phyloP scores from a whole-genome alignment of 1,140 invertebrate genomes.

The Musca domestica region DNA sequence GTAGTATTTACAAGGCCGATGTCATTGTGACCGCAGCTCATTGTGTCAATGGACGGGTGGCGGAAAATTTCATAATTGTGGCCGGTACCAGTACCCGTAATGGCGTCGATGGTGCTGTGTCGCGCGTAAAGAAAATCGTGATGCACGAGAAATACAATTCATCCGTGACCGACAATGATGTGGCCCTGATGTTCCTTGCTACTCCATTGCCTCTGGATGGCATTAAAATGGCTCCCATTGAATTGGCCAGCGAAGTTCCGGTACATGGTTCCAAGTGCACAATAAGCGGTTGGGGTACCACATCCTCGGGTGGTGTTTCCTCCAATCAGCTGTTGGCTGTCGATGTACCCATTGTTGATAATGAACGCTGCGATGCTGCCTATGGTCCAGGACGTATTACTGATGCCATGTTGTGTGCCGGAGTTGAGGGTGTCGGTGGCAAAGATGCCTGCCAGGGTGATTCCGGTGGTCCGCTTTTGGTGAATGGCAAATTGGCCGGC shows the following conservation, averaged over 20 bases:
- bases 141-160: constrained; percentile 39
- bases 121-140: constrained; percentile 31
- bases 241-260: constrained; percentile 24
- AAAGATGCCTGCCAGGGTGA: constrained; percentile 58
- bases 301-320: constrained; percentile 29
- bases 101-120: constrained; percentile 33
- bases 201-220: neutral
- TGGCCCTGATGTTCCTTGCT: neutral
- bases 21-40: constrained; percentile 63
- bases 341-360: constrained; percentile 43
- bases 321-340: constrained; percentile 33
- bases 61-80: constrained; percentile 33
- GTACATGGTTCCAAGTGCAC: constrained; percentile 29
- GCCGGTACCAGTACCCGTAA: constrained; percentile 32
- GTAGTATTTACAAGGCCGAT: constrained; percentile 54
- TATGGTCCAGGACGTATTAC: constrained; percentile 51
- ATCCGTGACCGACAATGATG: constrained; percentile 1
- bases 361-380: constrained; percentile 46
- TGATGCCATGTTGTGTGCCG: constrained; percentile 51
- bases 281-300: constrained; percentile 39
- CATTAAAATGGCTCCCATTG: neutral
- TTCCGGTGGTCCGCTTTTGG: constrained; percentile 51
- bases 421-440: constrained; percentile 57
- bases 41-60: constrained; percentile 49
- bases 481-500: constrained; percentile 55